Evolutionary conservation across 2,888 invertebrate species (phyloP).

Genomic region (Lymantria monacha): DNA sequence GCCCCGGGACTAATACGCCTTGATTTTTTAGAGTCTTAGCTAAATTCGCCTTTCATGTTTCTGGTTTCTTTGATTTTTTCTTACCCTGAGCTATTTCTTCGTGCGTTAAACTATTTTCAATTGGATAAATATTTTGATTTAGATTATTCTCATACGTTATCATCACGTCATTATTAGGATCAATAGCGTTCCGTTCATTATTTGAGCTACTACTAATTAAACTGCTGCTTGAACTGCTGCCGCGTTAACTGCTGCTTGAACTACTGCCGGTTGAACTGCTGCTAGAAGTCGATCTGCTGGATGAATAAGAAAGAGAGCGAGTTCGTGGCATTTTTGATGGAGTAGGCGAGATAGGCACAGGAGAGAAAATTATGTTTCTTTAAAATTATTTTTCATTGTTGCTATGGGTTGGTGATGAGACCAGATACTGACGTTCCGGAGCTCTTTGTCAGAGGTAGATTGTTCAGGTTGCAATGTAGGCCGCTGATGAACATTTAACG

Average conservation of each 20-base stretch:
- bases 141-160: too few relatives aligned
- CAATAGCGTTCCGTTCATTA: neutral
- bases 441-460: conserved; percentile 2
- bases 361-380: conserved; percentile 9
- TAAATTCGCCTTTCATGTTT: conserved; percentile 8
- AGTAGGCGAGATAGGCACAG: conserved; percentile 6
- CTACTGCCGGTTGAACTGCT: neutral
- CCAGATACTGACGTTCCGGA: conserved; percentile 8
- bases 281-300: neutral
- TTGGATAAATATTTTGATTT: neutral
- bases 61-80: neutral
- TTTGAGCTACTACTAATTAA: neutral
- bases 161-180: neutral
- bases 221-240: too few relatives aligned
- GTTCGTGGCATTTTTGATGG: conserved; percentile 6
- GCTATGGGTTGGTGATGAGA: neutral
- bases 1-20: conserved; percentile 8
- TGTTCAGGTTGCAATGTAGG: conserved; percentile 1
- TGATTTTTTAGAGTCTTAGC: conserved; percentile 6
- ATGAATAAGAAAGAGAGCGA: conserved; percentile 8
- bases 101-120: neutral
- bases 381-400: conserved; percentile 6
- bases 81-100: neutral
- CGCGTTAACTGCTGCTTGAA: too few relatives aligned
- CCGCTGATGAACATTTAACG: conserved; percentile 3